phyloP scores from a whole-genome alignment of 1,140 invertebrate genomes.

The Maniola jurtina region DNA sequence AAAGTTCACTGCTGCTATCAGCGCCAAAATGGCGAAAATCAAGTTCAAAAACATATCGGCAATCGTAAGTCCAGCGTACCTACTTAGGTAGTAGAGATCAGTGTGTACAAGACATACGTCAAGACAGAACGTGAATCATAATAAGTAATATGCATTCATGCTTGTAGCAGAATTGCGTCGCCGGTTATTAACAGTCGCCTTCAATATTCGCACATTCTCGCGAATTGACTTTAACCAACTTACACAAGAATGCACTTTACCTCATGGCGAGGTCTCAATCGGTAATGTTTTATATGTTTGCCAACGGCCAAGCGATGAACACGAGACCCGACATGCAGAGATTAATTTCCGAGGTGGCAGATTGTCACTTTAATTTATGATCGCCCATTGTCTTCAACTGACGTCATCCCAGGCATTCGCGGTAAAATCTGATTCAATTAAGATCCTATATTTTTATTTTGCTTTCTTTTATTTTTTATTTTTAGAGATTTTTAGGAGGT shows the following conservation, averaged over 20 bases:
- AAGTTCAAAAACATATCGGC: no score
- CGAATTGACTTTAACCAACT: constrained; percentile 64
- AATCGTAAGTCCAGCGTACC: no score
- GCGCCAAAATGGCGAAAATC: no score
- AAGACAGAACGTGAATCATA: constrained; percentile 47
- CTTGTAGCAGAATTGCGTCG: constrained; percentile 31
- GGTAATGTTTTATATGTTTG: constrained; percentile 70
- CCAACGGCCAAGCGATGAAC: constrained; percentile 51
- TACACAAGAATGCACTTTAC: constrained; percentile 77
- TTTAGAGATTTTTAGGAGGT: no score
- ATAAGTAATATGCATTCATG: constrained; percentile 28
- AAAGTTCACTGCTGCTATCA: no score
- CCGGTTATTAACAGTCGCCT: constrained; percentile 46
- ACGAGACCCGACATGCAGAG: constrained; percentile 60
- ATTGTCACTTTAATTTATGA: constrained; percentile 75
- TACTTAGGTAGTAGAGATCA: no score
- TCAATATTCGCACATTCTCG: constrained; percentile 66
- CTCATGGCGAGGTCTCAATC: constrained; percentile 57
- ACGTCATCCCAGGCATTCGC: constrained; percentile 58
- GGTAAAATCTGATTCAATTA: constrained; percentile 57
- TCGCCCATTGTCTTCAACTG: constrained; percentile 69
- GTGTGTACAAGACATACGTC: background rate
- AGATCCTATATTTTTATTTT: constrained; percentile 25
- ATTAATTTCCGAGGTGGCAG: constrained; percentile 75
- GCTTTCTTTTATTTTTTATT: background rate